A percentile compares a stretch with the other conserved stretches of the same genome.
These are phyloP conservation scores for Acanthurus leucopareius DNA, from an alignment of 2,797 vertebrate genomes.

Conservation along the genomic window DNA sequence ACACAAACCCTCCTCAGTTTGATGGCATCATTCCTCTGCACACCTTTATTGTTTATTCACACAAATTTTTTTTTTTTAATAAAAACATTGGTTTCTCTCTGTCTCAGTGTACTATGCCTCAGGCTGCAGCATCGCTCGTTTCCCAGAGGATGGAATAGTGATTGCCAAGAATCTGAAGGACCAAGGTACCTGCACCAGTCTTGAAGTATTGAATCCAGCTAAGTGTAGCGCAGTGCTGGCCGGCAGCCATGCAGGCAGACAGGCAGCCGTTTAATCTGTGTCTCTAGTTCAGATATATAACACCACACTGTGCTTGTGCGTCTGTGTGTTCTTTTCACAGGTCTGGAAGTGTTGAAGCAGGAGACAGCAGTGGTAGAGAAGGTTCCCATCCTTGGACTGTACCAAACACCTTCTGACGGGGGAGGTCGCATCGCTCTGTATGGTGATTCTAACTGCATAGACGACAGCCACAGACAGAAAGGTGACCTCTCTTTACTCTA, in stretches of 20 bases:
- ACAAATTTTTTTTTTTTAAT: background rate
- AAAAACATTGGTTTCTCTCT: background rate
- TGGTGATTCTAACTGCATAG: conserved; percentile 97
- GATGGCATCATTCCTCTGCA: background rate
- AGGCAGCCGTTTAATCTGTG: background rate
- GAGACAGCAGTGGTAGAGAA: conserved; percentile 94
- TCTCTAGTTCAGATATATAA: conserved; percentile 1
- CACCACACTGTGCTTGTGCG: background rate
- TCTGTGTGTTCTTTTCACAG: conserved; percentile 72
- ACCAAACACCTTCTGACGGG: conserved; percentile 93
- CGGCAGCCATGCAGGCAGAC: conserved; percentile 8
- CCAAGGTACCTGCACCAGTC: conserved; percentile 88
- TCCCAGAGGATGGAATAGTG: conserved; percentile 97
- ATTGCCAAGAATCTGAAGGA: conserved; percentile 97
- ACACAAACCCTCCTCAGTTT: background rate
- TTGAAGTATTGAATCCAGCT: conserved; percentile 30
- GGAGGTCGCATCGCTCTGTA: conserved; percentile 95
- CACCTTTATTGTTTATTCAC: background rate
- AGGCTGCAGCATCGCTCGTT: conserved; percentile 96
- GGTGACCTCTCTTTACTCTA: conserved; percentile 77
- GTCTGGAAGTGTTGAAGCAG: conserved; percentile 96
- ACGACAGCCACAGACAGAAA: conserved; percentile 98
- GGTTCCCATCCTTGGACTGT: conserved; percentile 95
- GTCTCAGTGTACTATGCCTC: conserved; percentile 96
- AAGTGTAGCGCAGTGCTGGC: conserved; percentile 22